Evolutionary conservation across 2,888 invertebrate species (phyloP), one percentile per base, ranked within the genome.

Genomic region (Phortica okadai): DNA sequence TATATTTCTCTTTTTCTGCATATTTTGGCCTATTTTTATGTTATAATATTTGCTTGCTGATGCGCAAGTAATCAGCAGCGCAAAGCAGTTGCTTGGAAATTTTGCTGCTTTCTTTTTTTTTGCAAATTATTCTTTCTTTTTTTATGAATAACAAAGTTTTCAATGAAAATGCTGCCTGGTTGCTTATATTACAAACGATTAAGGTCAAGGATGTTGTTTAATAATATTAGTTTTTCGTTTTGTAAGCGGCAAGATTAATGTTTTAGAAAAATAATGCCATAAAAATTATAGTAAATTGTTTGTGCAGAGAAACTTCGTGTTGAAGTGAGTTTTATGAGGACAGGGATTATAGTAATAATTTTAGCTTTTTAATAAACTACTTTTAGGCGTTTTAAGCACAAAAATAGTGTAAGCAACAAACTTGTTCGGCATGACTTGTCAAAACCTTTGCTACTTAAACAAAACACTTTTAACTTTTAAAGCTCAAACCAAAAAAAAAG

Each of bases 21-120:
- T 25, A 62, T 62, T 62, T 62, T 62, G 16, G 62, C 25, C 62
- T 25, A 62, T 62, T 25, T 21, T 21, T 62, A 16, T 62, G 25
- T 21, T 25, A 62, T 62, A 21, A 54, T 72, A 72, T 72, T 56
- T 72, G 70, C 33, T 56, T 72, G 45, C 33, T 72, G 14, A 72
- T n/a, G 70, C 54, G n/a, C n/a, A 50, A 72, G 70, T 72, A 72
- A 56, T 72, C n/a, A 72, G 69, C 50, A 50, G 2, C 8, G 50
- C 66, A 66, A 70, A 33, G 70, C 54, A 54, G 5, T 54, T 72
- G 56, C 54, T 72, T 45, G 7, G 14, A 72, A 72, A 56, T 54
- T 54, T 33, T 72, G 25, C 10, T 62, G 21, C 2, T 21, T n/a
- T 59, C 8, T 7, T 25, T 16, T 25, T 16, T 59, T 59, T 11